Percentiles rank a stretch among this genome's conserved stretches.
Conservation (phyloP, 2,113 vertebrate genomes). For the Microcebus jonahi region DNA sequence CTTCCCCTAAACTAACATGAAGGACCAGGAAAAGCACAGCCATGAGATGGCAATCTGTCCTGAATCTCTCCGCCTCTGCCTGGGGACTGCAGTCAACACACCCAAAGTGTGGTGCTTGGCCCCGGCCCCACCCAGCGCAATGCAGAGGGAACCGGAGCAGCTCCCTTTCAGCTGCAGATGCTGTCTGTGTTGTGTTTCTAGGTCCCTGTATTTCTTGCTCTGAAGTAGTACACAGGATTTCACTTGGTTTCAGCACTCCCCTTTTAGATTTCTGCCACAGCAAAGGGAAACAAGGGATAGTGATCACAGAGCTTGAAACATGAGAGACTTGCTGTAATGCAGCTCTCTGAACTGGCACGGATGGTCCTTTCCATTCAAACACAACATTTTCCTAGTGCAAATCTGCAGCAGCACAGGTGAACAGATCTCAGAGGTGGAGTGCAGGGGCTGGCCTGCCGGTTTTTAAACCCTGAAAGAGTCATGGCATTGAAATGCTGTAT, state of each 20-base stretch:
- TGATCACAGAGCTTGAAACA: neutral
- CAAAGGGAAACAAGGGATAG: neutral
- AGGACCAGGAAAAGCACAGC: constrained; percentile 32
- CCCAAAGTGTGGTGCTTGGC: no score
- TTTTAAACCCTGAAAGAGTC: neutral
- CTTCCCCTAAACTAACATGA: neutral
- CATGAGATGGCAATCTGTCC: neutral
- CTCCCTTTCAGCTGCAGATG: neutral
- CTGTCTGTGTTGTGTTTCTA: fast-evolving
- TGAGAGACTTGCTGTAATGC: neutral
- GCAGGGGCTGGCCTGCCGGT: neutral
- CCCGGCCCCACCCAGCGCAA: fast-evolving
- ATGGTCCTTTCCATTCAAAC: neutral
- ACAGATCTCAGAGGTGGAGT: neutral
- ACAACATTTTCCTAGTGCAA: neutral
- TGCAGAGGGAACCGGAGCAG: fast-evolving
- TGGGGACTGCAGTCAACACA: neutral
- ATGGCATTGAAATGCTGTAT: neutral
- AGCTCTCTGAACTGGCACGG: neutral
- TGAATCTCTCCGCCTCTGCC: neutral
- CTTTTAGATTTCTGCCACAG: neutral
- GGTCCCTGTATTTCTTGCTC: neutral
- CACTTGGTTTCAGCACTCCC: neutral
- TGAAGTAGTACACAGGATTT: neutral
- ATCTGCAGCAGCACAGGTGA: neutral